phyloP scores from a whole-genome alignment of 2,113 vertebrate genomes.

The Paramormyrops kingsleyae region DNA sequence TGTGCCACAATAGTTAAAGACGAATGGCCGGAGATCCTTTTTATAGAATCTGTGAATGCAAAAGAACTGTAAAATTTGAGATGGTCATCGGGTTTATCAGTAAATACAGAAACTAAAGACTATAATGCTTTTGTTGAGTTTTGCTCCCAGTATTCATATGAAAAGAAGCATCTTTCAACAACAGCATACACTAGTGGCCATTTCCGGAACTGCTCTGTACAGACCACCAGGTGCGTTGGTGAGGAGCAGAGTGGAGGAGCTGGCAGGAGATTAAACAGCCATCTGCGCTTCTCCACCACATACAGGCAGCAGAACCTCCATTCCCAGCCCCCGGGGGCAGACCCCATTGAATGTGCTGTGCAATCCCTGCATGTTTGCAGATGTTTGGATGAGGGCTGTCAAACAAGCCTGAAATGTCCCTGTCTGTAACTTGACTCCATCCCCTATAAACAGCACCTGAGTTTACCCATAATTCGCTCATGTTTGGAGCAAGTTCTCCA shows the following conservation, averaged over 20 bases:
- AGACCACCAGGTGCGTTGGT: not conserved
- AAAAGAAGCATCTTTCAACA: not conserved
- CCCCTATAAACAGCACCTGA: constrained; percentile 15
- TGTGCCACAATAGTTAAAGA: not conserved
- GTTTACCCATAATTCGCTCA: not conserved
- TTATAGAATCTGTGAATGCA: not conserved
- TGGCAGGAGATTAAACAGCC: not conserved
- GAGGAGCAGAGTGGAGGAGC: not conserved
- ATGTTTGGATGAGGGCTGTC: not conserved
- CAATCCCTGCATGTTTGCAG: not conserved
- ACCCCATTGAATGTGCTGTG: not conserved
- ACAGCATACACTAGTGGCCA: not conserved
- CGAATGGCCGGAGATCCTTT: not conserved
- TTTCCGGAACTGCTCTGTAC: not conserved
- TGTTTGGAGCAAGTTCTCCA: constrained; percentile 16
- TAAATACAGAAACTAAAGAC: not conserved
- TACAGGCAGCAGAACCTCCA: not conserved
- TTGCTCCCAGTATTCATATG: not conserved
- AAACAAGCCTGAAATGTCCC: not conserved
- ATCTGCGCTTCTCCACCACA: not conserved
- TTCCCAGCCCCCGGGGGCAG: not conserved
- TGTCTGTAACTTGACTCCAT: not conserved
- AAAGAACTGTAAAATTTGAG: not conserved
- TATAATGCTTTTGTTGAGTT: not conserved
- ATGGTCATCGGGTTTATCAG: not conserved